Conservation (phyloP, 2,113 vertebrate species). For the Osmerus mordax region DNA sequence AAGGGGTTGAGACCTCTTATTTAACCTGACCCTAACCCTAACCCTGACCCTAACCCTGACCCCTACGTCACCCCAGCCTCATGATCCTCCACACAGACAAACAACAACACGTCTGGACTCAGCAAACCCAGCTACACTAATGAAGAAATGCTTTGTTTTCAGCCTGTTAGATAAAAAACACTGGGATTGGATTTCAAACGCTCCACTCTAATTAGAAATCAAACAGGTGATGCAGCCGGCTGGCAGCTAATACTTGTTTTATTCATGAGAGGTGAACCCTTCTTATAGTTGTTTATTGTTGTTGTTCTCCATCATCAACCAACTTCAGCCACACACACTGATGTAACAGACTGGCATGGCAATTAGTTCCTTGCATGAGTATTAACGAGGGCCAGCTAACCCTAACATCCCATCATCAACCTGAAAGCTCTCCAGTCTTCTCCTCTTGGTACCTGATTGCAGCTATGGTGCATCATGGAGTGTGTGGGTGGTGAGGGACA, state of each 20-base stretch:
- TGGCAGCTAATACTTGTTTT: constrained; percentile 4
- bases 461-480: not conserved
- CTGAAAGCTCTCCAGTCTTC: not conserved
- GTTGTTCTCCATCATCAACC: constrained; percentile 4
- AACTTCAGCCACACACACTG: not conserved
- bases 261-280: constrained; percentile 7
- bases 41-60: too few species aligned
- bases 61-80: too few species aligned
- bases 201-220: constrained; percentile 16
- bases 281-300: not conserved
- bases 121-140: not conserved
- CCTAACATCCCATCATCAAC: not conserved
- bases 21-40: too few species aligned
- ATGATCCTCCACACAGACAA: too few species aligned
- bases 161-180: not conserved
- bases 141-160: not conserved
- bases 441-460: not conserved
- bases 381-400: not conserved
- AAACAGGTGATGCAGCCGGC: constrained; percentile 16
- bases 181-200: constrained; percentile 1
- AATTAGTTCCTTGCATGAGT: not conserved
- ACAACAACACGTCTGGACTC: not conserved
- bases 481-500: constrained; percentile 14
- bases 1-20: too few species aligned
- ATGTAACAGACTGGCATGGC: not conserved